phyloP scores from a whole-genome alignment of 1,140 invertebrate species.

The Zophobas atratus region DNA sequence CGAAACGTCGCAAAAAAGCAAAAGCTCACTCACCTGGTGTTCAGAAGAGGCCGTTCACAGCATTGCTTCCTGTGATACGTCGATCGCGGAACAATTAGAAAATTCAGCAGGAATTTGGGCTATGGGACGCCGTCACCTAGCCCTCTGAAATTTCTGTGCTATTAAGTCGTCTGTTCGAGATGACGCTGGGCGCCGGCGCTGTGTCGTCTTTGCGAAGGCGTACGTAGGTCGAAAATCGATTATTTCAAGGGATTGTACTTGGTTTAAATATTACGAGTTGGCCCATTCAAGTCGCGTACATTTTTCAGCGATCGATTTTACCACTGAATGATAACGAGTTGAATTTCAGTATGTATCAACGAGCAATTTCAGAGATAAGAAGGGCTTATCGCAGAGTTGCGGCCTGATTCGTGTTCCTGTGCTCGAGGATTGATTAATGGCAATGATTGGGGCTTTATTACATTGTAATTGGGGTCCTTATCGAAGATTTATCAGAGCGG shows the following conservation, averaged over 20 bases:
- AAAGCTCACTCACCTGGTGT: constrained; percentile 43
- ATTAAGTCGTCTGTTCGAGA: constrained; percentile 41
- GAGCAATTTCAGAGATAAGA: constrained; percentile 8
- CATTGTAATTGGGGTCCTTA: constrained; percentile 27
- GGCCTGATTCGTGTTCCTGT: neutral
- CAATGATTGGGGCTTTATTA: constrained; percentile 17
- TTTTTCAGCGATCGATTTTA: constrained; percentile 29
- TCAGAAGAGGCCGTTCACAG: constrained; percentile 23
- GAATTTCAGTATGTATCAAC: constrained; percentile 7
- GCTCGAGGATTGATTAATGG: constrained; percentile 19
- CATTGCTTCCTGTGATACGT: constrained; percentile 37
- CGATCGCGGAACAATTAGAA: constrained; percentile 39
- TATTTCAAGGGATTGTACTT: constrained; percentile 49
- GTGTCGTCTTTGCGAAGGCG: constrained; percentile 44
- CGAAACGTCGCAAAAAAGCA: constrained; percentile 31
- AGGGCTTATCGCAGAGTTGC: constrained; percentile 15
- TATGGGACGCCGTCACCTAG: constrained; percentile 45
- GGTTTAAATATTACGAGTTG: constrained; percentile 29
- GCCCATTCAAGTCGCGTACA: neutral
- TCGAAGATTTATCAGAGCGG: neutral
- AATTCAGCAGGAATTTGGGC: constrained; percentile 20
- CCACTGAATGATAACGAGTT: constrained; percentile 13
- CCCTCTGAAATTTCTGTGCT: constrained; percentile 43
- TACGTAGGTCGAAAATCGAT: constrained; percentile 53
- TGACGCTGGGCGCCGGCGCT: constrained; percentile 35